A percentile compares a stretch with the other conserved stretches of the same genome.
These are phyloP conservation scores for Maniola hyperantus DNA, from an alignment of 2,888 invertebrate genomes.

Conservation along the genomic window DNA sequence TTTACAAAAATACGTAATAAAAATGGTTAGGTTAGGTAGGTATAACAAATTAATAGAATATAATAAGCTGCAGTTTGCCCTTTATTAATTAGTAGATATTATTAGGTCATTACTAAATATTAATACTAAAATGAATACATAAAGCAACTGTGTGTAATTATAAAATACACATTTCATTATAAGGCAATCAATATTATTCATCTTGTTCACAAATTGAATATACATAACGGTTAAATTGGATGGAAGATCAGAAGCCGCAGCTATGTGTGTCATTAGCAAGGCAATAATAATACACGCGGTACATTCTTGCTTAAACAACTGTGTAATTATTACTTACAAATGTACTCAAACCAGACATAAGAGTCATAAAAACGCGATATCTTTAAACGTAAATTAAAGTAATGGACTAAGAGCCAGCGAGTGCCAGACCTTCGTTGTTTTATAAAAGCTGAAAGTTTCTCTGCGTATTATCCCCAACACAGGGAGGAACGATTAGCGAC, in stretches of 20 bases:
- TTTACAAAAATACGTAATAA: not conserved
- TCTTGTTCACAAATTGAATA: conserved; percentile 13
- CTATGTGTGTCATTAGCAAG: conserved; percentile 20
- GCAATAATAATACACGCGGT: conserved; percentile 12
- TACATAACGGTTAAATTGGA: conserved; percentile 15
- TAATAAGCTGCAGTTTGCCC: too few relatives aligned
- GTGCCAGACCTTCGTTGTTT: too few relatives aligned
- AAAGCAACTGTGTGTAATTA: not conserved
- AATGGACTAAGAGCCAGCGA: too few relatives aligned
- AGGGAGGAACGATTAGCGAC: too few relatives aligned
- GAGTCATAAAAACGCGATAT: conserved; percentile 32
- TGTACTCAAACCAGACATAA: conserved; percentile 28
- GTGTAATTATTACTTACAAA: conserved; percentile 35
- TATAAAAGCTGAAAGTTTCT: too few relatives aligned
- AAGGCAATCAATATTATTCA: not conserved
- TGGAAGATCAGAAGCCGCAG: conserved; percentile 16
- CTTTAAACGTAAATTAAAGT: conserved; percentile 34
- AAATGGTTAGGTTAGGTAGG: too few relatives aligned
- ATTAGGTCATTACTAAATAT: too few relatives aligned
- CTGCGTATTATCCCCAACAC: too few relatives aligned
- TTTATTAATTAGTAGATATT: too few relatives aligned
- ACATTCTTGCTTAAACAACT: conserved; percentile 32
- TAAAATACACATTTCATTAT: not conserved
- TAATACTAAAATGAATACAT: not conserved
- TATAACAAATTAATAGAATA: not conserved